Base-by-base conservation (phyloP, 2,797 vertebrate genomes). In the Vireo griseus region DNA sequence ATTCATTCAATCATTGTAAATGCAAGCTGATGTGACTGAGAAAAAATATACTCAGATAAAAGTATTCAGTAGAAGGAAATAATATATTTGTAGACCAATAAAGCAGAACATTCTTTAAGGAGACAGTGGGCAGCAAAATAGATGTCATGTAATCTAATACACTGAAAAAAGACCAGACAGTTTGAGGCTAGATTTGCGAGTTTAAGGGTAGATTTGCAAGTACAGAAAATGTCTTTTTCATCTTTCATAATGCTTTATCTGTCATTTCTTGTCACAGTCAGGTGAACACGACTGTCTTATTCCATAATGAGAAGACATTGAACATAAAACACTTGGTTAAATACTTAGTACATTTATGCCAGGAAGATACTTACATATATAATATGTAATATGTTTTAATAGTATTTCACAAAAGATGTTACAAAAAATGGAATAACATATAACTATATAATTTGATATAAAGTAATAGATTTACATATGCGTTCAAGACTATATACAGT, bases 1-100 rank as follows among this genome's bases (percentile, higher is more conserved):
- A 87, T 86, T 78, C 11, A 71, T 58, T 76, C 66, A 86, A 5
- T 42, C 75, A 89, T 89, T 90, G 35, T 79, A 92, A 94, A 78
- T 48, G n/a, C 28, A 90, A 78, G 44, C 18, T 95, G 76, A 89
- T 52, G 17, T 55, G 47, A 35, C 39, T 88, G 28, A 77, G n/a
- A 74, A 72, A 94, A 95, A 94, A 85, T 37, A 78, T 71, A 92
- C 39, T 94, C 57, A 75, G 31, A 69, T 51, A 31, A 7, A 92
- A 91, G 21, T 67, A 69, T 63, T 78, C 17, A 74, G 44, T 54
- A 75, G 26, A 66, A 71, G 29, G 45, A 86, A 91, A 75, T 21
- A 78, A 18, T 14, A 7, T 37, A 85, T 83, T 62, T 91, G 47
- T 87, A 95, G 55, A 76, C 16, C 54, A 95, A 26, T 57, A 82